A percentile compares a stretch with the other conserved stretches of the same genome.
Conservation (phyloP, 2,888 invertebrate genomes). For the Netelia virgata region DNA sequence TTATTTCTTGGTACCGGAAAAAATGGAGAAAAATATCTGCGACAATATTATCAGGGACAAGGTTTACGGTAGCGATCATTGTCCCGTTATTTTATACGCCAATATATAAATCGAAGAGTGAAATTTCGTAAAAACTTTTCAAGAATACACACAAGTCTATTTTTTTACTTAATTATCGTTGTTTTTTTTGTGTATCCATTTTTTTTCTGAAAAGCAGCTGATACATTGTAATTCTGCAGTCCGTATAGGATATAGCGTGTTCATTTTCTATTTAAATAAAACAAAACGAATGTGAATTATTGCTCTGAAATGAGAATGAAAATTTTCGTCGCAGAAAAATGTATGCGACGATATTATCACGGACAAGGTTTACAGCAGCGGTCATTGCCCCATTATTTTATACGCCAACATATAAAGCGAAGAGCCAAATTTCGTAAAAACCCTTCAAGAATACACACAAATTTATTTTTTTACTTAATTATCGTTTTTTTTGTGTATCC, state of each 20-base stretch:
- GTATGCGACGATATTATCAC: constrained; percentile 95
- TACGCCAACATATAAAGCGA: constrained; percentile 87
- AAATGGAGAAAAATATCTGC: constrained; percentile 91
- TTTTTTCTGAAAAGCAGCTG: not conserved
- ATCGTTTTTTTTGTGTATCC: not conserved
- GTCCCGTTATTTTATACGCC: constrained; percentile 94
- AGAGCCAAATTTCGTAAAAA: not conserved
- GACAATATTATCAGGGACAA: constrained; percentile 93
- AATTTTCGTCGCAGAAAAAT: constrained; percentile 86
- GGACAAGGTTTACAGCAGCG: constrained; percentile 94
- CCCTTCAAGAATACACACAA: no score
- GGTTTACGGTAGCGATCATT: constrained; percentile 98
- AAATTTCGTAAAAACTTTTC: no score
- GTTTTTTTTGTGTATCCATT: not conserved
- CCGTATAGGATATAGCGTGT: no score
- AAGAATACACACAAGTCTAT: no score
- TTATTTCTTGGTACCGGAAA: constrained; percentile 96
- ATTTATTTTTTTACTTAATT: not conserved
- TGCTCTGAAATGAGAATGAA: not conserved
- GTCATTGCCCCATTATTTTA: constrained; percentile 97
- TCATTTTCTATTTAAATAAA: constrained; percentile 27
- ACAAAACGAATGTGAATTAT: not conserved
- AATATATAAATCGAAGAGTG: constrained; percentile 84
- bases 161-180: not conserved
- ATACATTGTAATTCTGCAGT: constrained; percentile 25